A percentile compares a stretch with the other conserved stretches of the same genome.
These are phyloP conservation scores for Drosophila melanosoma DNA, from an alignment of 2,888 invertebrate genomes.

Conservation along the genomic window DNA sequence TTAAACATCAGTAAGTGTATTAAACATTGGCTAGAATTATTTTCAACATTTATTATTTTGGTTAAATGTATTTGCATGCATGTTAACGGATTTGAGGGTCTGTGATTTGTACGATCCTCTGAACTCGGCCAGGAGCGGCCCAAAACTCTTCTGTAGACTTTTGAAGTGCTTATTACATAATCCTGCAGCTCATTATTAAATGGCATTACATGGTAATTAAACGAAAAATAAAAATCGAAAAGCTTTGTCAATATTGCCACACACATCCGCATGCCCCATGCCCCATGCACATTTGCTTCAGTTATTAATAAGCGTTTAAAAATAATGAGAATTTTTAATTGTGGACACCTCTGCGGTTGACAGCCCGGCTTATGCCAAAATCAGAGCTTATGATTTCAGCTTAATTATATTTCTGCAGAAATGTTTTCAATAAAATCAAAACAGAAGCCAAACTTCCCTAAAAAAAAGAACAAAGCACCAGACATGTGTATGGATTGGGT, in stretches of 20 bases:
- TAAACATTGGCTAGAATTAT: neutral
- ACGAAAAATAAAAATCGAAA: slow-evolving; percentile 32
- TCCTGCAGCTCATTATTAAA: slow-evolving; percentile 68
- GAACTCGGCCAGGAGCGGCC: slow-evolving; percentile 24
- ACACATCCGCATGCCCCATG: neutral
- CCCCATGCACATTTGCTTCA: slow-evolving; percentile 17
- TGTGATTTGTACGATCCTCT: slow-evolving; percentile 53
- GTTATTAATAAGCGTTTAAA: slow-evolving; percentile 45
- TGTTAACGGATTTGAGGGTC: slow-evolving; percentile 57
- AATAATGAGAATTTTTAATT: slow-evolving; percentile 63
- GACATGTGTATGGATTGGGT: neutral
- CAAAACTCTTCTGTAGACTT: slow-evolving; percentile 24
- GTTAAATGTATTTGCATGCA: slow-evolving; percentile 12
- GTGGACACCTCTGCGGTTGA: slow-evolving; percentile 26
- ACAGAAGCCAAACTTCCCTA: slow-evolving; percentile 36
- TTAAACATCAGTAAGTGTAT: neutral
- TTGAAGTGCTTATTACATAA: slow-evolving; percentile 56
- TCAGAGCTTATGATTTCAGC: slow-evolving; percentile 41
- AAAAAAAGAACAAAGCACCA: neutral
- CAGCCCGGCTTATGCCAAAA: slow-evolving; percentile 29
- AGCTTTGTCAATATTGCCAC: slow-evolving; percentile 39
- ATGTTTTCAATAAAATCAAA: slow-evolving; percentile 58
- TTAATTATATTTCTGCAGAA: slow-evolving; percentile 64
- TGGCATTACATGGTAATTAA: slow-evolving; percentile 60
- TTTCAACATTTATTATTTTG: slow-evolving; percentile 2